Percentiles rank a stretch among this genome's conserved stretches.
Conservation (phyloP, 2,888 invertebrate species). For the Lepidocyrtinus sp. region DNA sequence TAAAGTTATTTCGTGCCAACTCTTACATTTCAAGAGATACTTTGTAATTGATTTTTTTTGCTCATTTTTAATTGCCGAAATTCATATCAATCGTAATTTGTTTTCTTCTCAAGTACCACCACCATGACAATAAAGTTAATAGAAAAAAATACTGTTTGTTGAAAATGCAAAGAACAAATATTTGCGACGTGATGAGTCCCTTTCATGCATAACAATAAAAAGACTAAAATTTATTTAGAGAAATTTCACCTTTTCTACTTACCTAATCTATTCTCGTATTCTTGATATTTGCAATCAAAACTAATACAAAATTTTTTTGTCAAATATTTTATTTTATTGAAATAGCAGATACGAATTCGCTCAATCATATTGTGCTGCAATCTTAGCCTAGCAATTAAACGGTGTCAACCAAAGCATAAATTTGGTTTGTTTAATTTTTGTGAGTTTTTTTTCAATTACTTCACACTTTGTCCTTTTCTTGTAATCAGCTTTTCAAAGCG, state of each 20-base stretch:
- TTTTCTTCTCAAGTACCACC: too few relatives aligned
- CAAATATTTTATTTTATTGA: too few relatives aligned
- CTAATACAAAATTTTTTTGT: neutral
- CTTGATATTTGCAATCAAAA: neutral
- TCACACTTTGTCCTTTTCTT: slow-evolving; percentile 38
- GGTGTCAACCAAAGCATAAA: slow-evolving; percentile 45
- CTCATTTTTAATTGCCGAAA: too few relatives aligned
- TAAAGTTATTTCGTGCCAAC: neutral
- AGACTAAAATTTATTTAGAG: slow-evolving; percentile 26
- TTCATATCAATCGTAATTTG: too few relatives aligned
- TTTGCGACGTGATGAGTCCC: neutral
- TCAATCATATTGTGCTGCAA: too few relatives aligned
- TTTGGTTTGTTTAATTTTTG: slow-evolving; percentile 15
- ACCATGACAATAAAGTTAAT: too few relatives aligned
- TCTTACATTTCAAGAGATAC: too few relatives aligned
- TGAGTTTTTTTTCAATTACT: slow-evolving; percentile 33
- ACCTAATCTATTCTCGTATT: slow-evolving; percentile 23
- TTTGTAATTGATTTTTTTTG: slow-evolving; percentile 5
- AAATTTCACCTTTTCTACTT: slow-evolving; percentile 27
- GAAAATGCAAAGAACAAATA: too few relatives aligned
- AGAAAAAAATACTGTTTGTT: too few relatives aligned
- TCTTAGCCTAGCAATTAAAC: slow-evolving; percentile 20
- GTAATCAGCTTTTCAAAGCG: neutral
- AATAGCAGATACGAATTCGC: too few relatives aligned
- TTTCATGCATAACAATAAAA: slow-evolving; percentile 10